phyloP scores from a whole-genome alignment of 2,113 vertebrate genomes.

The Carollia perspicillata region DNA sequence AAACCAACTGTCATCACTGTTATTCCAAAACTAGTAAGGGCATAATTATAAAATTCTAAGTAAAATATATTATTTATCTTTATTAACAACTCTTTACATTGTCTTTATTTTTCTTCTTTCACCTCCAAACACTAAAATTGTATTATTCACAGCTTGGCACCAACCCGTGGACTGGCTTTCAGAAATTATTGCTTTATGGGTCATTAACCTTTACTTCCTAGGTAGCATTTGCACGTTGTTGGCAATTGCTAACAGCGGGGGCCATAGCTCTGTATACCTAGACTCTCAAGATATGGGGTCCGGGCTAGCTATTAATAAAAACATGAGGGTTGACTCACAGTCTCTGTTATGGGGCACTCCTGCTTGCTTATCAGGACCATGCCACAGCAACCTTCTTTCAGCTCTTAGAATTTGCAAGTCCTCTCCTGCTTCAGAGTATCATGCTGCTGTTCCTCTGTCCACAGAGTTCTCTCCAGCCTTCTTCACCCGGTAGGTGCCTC shows the following conservation, averaged over 20 bases:
- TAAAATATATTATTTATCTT: neutral
- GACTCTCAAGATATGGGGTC: neutral
- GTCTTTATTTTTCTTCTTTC: neutral
- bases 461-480: neutral
- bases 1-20: neutral
- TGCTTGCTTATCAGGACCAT: neutral
- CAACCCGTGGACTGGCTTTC: neutral
- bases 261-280: neutral
- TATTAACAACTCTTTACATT: neutral
- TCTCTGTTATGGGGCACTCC: neutral
- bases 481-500: neutral
- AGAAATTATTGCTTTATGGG: neutral
- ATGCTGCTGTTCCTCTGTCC: neutral
- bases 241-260: neutral
- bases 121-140: slow-evolving; percentile 3
- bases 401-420: neutral
- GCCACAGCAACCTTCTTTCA: neutral
- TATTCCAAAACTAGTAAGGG: neutral
- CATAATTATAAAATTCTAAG: slow-evolving; percentile 9
- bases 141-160: neutral
- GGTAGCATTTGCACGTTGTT: neutral
- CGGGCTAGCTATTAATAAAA: neutral
- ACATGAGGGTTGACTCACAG: neutral
- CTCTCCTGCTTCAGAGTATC: neutral
- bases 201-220: neutral